Evolutionary conservation across 1,140 invertebrate genomes (phyloP), one percentile per base, ranked within the genome.

Genomic region (Rhagoletis pomonella): DNA sequence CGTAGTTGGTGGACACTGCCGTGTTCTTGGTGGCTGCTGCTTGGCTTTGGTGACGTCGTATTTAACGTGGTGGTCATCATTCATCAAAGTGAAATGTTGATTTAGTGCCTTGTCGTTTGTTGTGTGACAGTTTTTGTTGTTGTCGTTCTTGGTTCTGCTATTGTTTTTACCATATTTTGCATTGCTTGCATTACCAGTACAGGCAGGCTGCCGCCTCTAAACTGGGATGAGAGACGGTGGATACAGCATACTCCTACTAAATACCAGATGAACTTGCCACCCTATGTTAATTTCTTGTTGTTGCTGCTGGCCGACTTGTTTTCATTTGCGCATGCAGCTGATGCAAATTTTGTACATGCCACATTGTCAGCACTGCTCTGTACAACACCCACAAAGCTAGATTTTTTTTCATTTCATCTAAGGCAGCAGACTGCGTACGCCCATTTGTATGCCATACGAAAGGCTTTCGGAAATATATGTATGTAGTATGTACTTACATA

Each of bases 51-150:
- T 69, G 64, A 55, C 67, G 59, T 14, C 73, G 86, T 19, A 42
- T 19, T 62, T 29, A 77, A 39, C 44, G 58, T 60, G 59, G 73
- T 81, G 77, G 87, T 87, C 87, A 87, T 87, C 87, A 87, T 87
- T 87, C 87, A 87, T 87, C 87, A 87, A 67, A 87, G 87, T 85
- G 85, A 86, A 81, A 81, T 81, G 73, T 81, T 81, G 73, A 81
- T 81, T 81, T 81, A 81, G 73, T 81, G 73, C 73, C 73, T 81
- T 81, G 73, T 81, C 73, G 42, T 81, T 81, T 81, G 73, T 81
- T 81, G 73, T 81, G 47, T 81, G 73, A 55, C 73, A 81, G 73
- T 55, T 81, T n/a, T 81, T 81, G 44, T 81, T 55, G 44, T 50
- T 55, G 73, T 55, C 55, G 47, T 55, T 62, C 9, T 62, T 5